Evolutionary conservation across 2,797 vertebrate genomes (phyloP).

Genomic region (Hoplostethus mediterraneus): DNA sequence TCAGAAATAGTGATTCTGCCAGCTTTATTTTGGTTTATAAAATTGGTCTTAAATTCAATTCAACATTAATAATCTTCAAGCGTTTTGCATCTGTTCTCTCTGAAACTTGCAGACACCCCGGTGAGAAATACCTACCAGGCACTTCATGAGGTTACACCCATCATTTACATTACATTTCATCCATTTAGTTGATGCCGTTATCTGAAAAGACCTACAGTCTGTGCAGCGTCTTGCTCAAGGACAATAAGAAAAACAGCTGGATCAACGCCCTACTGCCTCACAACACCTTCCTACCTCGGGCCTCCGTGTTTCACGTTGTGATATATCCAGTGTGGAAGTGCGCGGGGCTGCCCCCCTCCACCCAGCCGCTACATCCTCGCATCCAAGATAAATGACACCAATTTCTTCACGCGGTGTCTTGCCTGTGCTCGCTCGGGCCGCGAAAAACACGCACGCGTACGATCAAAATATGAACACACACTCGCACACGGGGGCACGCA

Average conservation of each 20-base stretch:
- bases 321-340: conserved; percentile 48
- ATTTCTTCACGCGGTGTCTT: conserved; percentile 64
- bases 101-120: no score
- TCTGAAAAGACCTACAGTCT: not conserved
- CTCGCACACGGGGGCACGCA: conserved; percentile 9
- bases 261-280: no score
- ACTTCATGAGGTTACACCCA: conserved; percentile 12
- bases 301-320: not conserved
- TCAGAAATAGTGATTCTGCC: no score
- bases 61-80: no score
- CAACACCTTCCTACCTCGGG: no score
- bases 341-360: conserved; percentile 10
- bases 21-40: no score
- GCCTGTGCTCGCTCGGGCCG: conserved; percentile 34
- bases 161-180: conserved; percentile 6
- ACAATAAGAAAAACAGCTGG: not conserved
- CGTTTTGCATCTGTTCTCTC: no score
- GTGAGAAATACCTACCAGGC: no score
- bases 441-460: conserved; percentile 10
- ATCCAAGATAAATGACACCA: conserved; percentile 67
- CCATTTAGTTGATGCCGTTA: conserved; percentile 2
- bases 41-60: no score
- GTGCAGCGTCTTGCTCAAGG: not conserved
- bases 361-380: conserved; percentile 20
- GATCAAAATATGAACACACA: not conserved